Evolutionary conservation across 2,797 vertebrate genomes (phyloP), one percentile per base, ranked within the genome.

Genomic region (Thunnus albacares): DNA sequence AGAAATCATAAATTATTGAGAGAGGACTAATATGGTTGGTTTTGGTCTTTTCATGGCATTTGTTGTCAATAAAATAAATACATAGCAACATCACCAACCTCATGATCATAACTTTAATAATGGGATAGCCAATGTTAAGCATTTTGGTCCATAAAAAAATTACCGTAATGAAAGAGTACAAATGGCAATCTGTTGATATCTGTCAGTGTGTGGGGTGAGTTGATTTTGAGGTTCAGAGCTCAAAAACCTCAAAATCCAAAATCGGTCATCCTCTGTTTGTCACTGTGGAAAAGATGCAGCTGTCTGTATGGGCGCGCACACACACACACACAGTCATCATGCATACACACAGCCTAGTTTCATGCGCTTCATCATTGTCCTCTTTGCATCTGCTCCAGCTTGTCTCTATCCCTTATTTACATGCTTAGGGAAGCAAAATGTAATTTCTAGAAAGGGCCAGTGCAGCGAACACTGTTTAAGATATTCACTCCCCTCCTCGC

Each of bases 381-480:
- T 70, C 64, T 72, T 66, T 71, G 55, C 75, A 79, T 84, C 75
- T 80, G 77, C 80, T 88, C 28, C 61, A 33, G 41, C 71, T 80
- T 84, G 79, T 88, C 71, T 53, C 61, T 70, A 74, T 78, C 82
- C 73, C 57, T 83, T 79, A 71, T 81, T 84, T 79, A 82, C 84
- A 79, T 85, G 84, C 87, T 89, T 85, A 88, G 81, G 47, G 82
- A 89, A 84, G 89, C 86, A 92, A 76, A 84, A 84, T 84, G 82
- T 85, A 75, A 85, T 80, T 74, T 84, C 65, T 45, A 56, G 79
- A 75, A 75, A 68, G 71, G 72, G 63, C 64, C 24, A 5, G 18
- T 64, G 68, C 69, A 74, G 76, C 57, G 26, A 79, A 56, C 78
- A 66, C n/a, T 57, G 65, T 82, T 73, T 69, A 75, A 79, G 72